Conservation (phyloP, 2,113 vertebrate species). For the Ceyx cyanopectus region DNA sequence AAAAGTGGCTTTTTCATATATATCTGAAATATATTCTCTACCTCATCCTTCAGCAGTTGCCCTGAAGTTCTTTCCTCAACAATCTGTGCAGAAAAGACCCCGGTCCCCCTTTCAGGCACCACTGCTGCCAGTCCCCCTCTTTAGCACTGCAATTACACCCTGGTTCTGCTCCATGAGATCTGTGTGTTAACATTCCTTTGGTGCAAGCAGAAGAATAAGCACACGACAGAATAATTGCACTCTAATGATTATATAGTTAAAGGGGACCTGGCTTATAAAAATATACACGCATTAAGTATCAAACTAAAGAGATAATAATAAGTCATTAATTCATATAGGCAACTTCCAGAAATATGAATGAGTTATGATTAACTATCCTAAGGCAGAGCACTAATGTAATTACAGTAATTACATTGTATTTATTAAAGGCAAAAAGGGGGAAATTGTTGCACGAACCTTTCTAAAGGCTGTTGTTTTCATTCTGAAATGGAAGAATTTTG, state of each 20-base stretch:
- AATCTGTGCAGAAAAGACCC: not conserved
- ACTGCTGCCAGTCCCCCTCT: not conserved
- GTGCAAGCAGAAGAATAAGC: slow-evolving; percentile 56
- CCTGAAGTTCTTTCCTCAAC: not conserved
- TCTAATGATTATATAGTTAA: slow-evolving; percentile 67
- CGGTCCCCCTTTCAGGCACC: not conserved
- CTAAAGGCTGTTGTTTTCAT: slow-evolving; percentile 35
- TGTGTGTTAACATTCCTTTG: slow-evolving; percentile 62
- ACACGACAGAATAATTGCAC: slow-evolving; percentile 63
- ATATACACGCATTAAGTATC: slow-evolving; percentile 62
- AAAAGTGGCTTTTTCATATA: not conserved
- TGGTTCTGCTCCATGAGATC: slow-evolving; percentile 48
- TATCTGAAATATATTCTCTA: not conserved
- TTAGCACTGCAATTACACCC: slow-evolving; percentile 27
- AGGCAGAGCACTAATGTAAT: slow-evolving; percentile 59
- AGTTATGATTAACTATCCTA: slow-evolving; percentile 61
- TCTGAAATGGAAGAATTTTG: slow-evolving; percentile 1
- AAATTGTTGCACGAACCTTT: slow-evolving; percentile 23
- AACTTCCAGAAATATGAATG: slow-evolving; percentile 64
- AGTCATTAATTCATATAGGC: slow-evolving; percentile 64
- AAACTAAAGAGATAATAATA: slow-evolving; percentile 68
- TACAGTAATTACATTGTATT: slow-evolving; percentile 63
- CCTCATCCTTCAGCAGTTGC: not conserved
- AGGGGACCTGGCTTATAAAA: slow-evolving; percentile 67
- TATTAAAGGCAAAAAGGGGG: slow-evolving; percentile 35